phyloP scores from a whole-genome alignment of 2,888 invertebrate genomes.

The Uropetala carovei region DNA sequence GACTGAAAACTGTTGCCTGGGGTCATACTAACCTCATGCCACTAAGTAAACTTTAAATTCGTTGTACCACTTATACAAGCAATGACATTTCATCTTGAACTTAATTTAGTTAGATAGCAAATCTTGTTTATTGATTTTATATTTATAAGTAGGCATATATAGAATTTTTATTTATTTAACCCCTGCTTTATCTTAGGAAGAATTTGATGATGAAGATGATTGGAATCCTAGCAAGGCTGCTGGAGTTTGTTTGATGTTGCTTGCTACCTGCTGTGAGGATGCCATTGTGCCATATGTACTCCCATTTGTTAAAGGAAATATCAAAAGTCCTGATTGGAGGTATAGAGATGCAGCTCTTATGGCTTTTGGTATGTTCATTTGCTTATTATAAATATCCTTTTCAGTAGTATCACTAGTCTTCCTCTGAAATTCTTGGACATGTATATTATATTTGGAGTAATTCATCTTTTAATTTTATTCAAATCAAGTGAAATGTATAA shows the following conservation, averaged over 20 bases:
- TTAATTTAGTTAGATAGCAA: neutral
- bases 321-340: slow-evolving; percentile 94
- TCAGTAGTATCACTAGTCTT: neutral
- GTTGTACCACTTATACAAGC: neutral
- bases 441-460: neutral
- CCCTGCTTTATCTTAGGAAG: slow-evolving; percentile 78
- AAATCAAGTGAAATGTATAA: neutral
- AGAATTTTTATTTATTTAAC: neutral
- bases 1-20: no score
- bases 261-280: slow-evolving; percentile 98
- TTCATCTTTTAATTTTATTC: slow-evolving; percentile 6
- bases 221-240: slow-evolving; percentile 99
- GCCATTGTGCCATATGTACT: slow-evolving; percentile 96
- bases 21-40: no score
- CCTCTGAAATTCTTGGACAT: neutral
- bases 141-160: neutral
- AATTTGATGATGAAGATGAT: slow-evolving; percentile 98
- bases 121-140: no score
- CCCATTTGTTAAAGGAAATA: slow-evolving; percentile 97
- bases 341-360: slow-evolving; percentile 97
- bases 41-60: no score
- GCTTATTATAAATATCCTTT: neutral
- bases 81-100: neutral
- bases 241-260: slow-evolving; percentile 97
- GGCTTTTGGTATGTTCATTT: slow-evolving; percentile 87